Evolutionary conservation across 2,888 invertebrate species (phyloP).

Genomic region (Diarsia rubi): DNA sequence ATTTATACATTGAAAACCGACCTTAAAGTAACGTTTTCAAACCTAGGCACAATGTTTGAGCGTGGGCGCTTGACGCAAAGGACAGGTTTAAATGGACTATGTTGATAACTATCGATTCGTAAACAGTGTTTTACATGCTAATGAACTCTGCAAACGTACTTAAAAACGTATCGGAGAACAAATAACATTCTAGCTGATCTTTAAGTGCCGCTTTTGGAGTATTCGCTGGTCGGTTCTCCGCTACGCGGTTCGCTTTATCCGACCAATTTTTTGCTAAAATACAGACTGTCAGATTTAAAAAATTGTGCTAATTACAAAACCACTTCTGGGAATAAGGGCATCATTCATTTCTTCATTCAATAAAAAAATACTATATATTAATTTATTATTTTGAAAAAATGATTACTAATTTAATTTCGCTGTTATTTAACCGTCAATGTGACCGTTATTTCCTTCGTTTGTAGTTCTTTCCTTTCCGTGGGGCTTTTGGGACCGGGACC

Average conservation of each 20-base stretch:
- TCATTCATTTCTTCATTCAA: too few relatives aligned
- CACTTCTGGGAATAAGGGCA: too few relatives aligned
- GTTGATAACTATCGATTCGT: slow-evolving; percentile 1
- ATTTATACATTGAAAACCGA: neutral
- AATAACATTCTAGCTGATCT: neutral
- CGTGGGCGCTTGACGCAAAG: neutral
- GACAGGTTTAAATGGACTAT: neutral
- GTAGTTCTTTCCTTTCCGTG: too few relatives aligned
- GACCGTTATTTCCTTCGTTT: too few relatives aligned
- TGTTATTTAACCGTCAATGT: too few relatives aligned
- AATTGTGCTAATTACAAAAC: too few relatives aligned
- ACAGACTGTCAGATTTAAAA: too few relatives aligned
- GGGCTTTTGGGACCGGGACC: too few relatives aligned
- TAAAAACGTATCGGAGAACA: slow-evolving; percentile 9
- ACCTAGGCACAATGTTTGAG: neutral
- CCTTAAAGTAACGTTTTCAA: neutral
- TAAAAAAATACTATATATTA: too few relatives aligned
- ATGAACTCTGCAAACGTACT: slow-evolving; percentile 13
- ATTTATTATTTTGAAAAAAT: too few relatives aligned
- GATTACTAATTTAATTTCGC: too few relatives aligned
- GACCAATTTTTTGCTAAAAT: neutral
- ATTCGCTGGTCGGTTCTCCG: neutral
- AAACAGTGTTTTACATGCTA: slow-evolving; percentile 22
- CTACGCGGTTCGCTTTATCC: neutral
- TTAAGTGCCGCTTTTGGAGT: neutral